Evolutionary conservation across 2,797 vertebrate species (phyloP).

Genomic region (Malacoctenus gilli): DNA sequence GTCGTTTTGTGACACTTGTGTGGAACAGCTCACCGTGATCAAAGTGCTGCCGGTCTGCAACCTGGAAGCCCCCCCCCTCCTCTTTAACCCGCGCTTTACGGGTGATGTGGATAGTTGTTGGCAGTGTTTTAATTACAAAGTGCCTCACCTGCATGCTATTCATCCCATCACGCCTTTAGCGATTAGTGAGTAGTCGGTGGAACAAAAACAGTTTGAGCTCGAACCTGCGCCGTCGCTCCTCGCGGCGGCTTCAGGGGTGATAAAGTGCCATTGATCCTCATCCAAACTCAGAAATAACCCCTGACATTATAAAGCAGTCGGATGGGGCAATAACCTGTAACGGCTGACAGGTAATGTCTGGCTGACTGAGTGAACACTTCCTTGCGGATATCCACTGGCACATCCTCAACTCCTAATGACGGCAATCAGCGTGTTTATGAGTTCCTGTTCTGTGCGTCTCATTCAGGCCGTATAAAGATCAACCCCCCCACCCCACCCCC

Average conservation of each 20-base stretch:
- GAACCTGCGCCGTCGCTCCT: no score
- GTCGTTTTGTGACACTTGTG: no score
- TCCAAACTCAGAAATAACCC: constrained; percentile 34
- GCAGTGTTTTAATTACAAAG: constrained; percentile 1
- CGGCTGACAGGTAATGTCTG: constrained; percentile 46
- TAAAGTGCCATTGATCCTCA: constrained; percentile 15
- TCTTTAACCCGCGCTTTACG: background rate
- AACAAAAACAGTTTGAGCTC: background rate
- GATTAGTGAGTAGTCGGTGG: constrained; percentile 2
- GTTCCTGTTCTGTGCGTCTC: constrained; percentile 49
- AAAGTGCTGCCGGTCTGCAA: constrained; percentile 10
- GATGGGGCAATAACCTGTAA: constrained; percentile 59
- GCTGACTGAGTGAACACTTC: constrained; percentile 56
- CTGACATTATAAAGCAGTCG: constrained; percentile 50
- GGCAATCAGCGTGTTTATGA: constrained; percentile 65
- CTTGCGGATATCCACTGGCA: constrained; percentile 65
- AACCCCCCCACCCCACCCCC: no score
- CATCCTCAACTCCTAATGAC: constrained; percentile 62
- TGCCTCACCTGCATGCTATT: background rate
- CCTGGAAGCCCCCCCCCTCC: constrained; percentile 7
- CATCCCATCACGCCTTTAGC: background rate
- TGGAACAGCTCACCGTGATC: constrained; percentile 10
- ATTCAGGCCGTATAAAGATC: constrained; percentile 59
- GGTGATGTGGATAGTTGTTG: background rate
- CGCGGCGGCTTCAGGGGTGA: constrained; percentile 22